These are phyloP conservation scores for Delia radicum DNA, from an alignment of 1,140 invertebrate species.

Conservation along the genomic window DNA sequence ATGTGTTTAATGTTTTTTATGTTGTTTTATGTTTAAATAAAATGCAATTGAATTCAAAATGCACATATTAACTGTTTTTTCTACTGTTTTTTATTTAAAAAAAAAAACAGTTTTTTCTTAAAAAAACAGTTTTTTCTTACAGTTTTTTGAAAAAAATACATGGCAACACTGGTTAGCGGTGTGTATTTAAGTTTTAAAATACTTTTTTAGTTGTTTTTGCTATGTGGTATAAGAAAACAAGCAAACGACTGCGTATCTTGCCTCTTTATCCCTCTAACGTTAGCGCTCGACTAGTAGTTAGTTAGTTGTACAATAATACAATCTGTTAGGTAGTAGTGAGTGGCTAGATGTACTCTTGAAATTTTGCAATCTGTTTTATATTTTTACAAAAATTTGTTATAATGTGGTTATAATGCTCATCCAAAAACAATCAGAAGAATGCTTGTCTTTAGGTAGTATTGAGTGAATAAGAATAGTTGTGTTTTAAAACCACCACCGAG, in stretches of 20 bases:
- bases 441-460: not conserved
- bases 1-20: too few species aligned
- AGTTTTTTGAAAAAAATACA: too few species aligned
- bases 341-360: slow-evolving; percentile 9
- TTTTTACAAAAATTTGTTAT: slow-evolving; percentile 1
- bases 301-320: slow-evolving; percentile 13
- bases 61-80: too few species aligned
- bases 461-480: not conserved
- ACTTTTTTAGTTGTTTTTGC: slow-evolving; percentile 15
- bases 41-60: too few species aligned
- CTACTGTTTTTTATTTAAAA: too few species aligned
- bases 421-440: slow-evolving; percentile 13
- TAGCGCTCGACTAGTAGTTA: not conserved
- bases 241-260: not conserved
- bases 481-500: slow-evolving; percentile 39
- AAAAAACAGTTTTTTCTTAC: too few species aligned
- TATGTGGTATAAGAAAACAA: slow-evolving; percentile 2
- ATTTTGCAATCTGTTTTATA: slow-evolving; percentile 21
- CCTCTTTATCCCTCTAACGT: slow-evolving; percentile 4
- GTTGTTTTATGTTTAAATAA: too few species aligned
- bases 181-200: slow-evolving; percentile 43
- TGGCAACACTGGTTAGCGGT: too few species aligned
- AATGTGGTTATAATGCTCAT: not conserved
- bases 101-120: too few species aligned
- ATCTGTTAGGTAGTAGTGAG: slow-evolving; percentile 13